Percentiles rank a stretch among this genome's conserved stretches.
These are phyloP conservation scores for Oscheius onirici DNA, from an alignment of 2,888 invertebrate genomes.

Conservation along the genomic window DNA sequence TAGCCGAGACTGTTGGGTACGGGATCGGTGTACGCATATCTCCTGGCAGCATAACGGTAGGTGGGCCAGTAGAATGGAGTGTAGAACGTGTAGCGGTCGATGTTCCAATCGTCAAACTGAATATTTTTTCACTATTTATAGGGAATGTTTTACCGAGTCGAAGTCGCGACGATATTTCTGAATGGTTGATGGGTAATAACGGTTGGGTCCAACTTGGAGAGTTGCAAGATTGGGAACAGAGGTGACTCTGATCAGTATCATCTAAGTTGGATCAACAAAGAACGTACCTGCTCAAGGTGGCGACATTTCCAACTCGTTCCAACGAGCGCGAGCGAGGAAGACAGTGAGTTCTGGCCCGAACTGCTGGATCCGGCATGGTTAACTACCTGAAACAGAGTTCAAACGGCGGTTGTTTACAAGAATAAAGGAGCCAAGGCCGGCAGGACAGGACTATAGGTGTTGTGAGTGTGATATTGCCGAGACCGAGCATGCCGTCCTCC, in stretches of 20 bases:
- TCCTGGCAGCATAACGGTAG: constrained; percentile 64
- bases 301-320: constrained; percentile 61
- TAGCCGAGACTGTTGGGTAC: constrained; percentile 61
- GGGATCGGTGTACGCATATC: constrained; percentile 64
- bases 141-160: constrained; percentile 51
- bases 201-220: constrained; percentile 56
- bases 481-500: constrained; percentile 25
- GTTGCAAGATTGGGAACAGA: constrained; percentile 67
- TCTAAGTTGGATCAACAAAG: too few species aligned
- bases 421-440: background rate
- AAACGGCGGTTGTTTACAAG: constrained; percentile 6
- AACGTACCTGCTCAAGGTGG: constrained; percentile 63
- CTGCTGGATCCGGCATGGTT: constrained; percentile 50
- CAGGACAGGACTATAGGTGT: constrained; percentile 14
- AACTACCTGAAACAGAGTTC: constrained; percentile 20
- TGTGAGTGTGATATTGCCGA: constrained; percentile 30
- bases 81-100: constrained; percentile 61
- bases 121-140: constrained; percentile 14
- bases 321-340: constrained; percentile 65
- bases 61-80: constrained; percentile 67
- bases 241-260: constrained; percentile 58
- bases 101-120: constrained; percentile 62
- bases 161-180: constrained; percentile 65
- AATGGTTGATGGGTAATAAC: constrained; percentile 63
- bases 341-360: constrained; percentile 48